phyloP scores from a whole-genome alignment of 2,113 vertebrate genomes.

The Hepsetus odoe region DNA sequence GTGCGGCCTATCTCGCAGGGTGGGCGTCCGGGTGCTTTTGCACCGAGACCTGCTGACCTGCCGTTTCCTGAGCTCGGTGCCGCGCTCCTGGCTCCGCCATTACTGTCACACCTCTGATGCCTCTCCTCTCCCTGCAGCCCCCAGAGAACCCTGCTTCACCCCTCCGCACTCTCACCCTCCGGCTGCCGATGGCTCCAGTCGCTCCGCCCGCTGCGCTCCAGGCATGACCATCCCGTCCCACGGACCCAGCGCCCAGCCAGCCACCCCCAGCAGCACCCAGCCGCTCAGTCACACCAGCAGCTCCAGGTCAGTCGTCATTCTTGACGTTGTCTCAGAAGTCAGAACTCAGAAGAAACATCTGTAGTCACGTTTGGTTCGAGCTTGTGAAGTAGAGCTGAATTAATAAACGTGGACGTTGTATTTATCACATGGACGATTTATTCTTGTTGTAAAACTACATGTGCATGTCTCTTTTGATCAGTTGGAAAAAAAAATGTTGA shows the following conservation, averaged over 20 bases:
- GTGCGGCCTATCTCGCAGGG: constrained; percentile 71
- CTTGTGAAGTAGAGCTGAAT: too few relatives aligned
- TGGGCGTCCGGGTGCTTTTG: constrained; percentile 79
- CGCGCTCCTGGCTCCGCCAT: constrained; percentile 66
- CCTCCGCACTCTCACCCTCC: constrained; percentile 40
- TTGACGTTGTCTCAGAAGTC: too few relatives aligned
- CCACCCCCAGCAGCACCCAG: constrained; percentile 58
- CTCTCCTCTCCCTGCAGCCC: constrained; percentile 76
- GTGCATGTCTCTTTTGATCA: too few relatives aligned
- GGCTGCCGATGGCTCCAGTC: constrained; percentile 80
- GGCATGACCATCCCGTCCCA: constrained; percentile 88
- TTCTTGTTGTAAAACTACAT: too few relatives aligned
- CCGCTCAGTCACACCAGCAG: constrained; percentile 70
- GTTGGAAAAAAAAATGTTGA: too few relatives aligned
- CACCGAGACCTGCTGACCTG: constrained; percentile 82
- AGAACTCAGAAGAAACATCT: too few relatives aligned
- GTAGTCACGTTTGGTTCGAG: too few relatives aligned
- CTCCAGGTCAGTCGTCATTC: constrained; percentile 90
- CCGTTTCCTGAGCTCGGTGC: constrained; percentile 75
- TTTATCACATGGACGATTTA: too few relatives aligned
- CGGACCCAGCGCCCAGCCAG: constrained; percentile 74
- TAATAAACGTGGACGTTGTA: too few relatives aligned
- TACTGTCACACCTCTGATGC: constrained; percentile 70
- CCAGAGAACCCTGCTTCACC: constrained; percentile 75
- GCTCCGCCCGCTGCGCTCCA: constrained; percentile 67